phyloP scores from a whole-genome alignment of 1,140 invertebrate species.

The Oryctes rhinoceros region DNA sequence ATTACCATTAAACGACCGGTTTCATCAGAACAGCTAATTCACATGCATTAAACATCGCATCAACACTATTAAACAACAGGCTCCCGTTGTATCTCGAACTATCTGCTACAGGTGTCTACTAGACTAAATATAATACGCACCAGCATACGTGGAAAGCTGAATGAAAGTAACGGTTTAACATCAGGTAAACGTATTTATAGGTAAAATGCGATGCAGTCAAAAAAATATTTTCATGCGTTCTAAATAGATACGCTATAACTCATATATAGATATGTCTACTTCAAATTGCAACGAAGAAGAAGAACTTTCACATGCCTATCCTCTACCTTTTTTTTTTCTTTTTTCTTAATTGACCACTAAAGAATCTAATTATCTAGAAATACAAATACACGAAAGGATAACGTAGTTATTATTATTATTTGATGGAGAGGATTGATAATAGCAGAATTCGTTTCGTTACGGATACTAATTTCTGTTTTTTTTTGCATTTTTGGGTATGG shows the following conservation, averaged over 20 bases:
- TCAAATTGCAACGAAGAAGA: background rate
- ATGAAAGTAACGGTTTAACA: background rate
- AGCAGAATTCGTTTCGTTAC: too few species aligned
- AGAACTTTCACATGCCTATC: background rate
- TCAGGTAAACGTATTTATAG: background rate
- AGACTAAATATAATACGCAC: background rate
- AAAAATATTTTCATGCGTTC: background rate
- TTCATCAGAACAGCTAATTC: too few species aligned
- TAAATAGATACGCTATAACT: background rate
- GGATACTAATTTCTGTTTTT: too few species aligned
- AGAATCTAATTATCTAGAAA: background rate
- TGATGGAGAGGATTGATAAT: too few species aligned
- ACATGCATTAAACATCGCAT: too few species aligned
- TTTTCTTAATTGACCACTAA: background rate
- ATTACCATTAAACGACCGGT: too few species aligned
- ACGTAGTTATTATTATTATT: too few species aligned
- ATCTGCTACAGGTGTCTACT: background rate
- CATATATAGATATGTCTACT: background rate
- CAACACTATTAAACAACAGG: too few species aligned
- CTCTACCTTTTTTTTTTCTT: background rate
- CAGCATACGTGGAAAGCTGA: background rate
- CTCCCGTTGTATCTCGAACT: too few species aligned
- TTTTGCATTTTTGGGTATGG: too few species aligned
- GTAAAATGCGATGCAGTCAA: background rate
- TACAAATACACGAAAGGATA: background rate